Conservation (phyloP, 2,888 invertebrate species). For the Hymenopus coronatus region DNA sequence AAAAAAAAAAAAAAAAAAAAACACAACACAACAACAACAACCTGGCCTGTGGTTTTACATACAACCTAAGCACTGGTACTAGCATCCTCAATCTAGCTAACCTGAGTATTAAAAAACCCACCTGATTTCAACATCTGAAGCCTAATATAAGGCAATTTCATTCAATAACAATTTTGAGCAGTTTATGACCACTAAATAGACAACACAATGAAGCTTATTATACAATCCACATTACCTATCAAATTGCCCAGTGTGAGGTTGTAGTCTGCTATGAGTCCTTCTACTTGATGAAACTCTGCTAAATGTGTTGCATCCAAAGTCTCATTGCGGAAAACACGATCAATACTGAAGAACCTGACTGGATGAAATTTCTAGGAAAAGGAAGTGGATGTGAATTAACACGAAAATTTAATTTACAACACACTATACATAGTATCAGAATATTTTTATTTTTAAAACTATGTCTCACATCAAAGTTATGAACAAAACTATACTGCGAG, state of each 20-base stretch:
- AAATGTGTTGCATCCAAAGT: conserved; percentile 97
- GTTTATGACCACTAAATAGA: not conserved
- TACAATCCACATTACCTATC: conserved; percentile 50
- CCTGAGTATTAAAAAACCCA: no score
- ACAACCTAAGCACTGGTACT: no score
- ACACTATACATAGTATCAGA: not conserved
- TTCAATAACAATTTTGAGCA: not conserved
- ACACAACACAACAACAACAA: no score
- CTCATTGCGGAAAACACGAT: conserved; percentile 97
- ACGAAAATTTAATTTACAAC: not conserved
- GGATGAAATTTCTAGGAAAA: conserved; percentile 65
- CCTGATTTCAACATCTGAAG: no score
- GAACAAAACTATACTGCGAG: no score
- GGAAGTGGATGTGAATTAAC: not conserved
- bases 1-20: no score
- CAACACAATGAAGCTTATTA: not conserved
- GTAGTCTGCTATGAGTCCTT: conserved; percentile 92
- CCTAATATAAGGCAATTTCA: no score
- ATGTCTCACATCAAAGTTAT: no score
- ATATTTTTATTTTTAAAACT: not conserved
- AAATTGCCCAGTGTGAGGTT: conserved; percentile 88
- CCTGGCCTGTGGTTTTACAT: no score
- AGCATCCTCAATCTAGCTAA: no score
- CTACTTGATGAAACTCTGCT: conserved; percentile 98
- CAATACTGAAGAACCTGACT: conserved; percentile 96